Conservation (phyloP, 1,140 invertebrate genomes). For the Artemia franciscana region DNA sequence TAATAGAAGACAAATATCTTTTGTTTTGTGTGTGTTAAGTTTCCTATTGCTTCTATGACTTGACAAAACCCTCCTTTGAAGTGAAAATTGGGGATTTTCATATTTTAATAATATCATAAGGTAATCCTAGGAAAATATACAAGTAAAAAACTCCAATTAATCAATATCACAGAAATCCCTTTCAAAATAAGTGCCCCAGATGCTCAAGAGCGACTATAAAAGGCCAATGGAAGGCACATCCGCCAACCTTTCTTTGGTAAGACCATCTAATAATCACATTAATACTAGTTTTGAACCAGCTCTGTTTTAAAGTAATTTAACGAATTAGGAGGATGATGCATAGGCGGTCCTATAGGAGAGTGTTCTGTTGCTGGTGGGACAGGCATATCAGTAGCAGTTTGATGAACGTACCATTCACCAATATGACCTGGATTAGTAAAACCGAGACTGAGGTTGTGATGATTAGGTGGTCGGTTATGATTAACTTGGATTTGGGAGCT, state of each 20-base stretch:
- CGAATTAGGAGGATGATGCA: slow-evolving; percentile 8
- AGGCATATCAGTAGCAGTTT: slow-evolving; percentile 26
- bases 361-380: slow-evolving; percentile 27
- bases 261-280: background rate
- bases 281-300: background rate
- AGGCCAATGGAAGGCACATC: background rate
- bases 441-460: slow-evolving; percentile 19
- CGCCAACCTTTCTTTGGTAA: background rate
- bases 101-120: too few species aligned
- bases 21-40: too few species aligned
- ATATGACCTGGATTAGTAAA: slow-evolving; percentile 24
- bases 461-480: slow-evolving; percentile 13
- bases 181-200: background rate
- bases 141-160: too few species aligned
- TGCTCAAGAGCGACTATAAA: background rate
- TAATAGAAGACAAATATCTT: too few species aligned
- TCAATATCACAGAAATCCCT: background rate
- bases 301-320: slow-evolving; percentile 1
- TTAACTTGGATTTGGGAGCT: slow-evolving; percentile 11
- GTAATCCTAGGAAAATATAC: too few species aligned
- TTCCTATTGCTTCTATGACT: too few species aligned
- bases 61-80: too few species aligned
- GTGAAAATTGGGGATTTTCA: too few species aligned
- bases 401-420: slow-evolving; percentile 37
- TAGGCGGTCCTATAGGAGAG: slow-evolving; percentile 24